Base-by-base conservation (phyloP, 2,797 vertebrate species). In the Rhynchonycteris naso region DNA sequence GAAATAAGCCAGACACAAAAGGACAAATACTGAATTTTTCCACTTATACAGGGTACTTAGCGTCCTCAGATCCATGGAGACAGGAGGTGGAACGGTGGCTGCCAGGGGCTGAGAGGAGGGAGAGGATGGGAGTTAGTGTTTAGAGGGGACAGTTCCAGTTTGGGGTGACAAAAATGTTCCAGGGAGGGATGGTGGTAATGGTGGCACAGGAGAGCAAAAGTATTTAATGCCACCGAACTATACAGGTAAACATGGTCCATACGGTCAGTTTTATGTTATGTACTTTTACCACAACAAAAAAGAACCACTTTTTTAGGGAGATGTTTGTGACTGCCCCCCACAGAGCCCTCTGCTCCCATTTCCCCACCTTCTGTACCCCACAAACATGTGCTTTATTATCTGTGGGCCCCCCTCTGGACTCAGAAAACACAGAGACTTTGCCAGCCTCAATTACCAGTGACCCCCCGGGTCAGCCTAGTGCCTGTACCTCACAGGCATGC, bases 111-210 rank as follows among this genome's bases (percentile, higher is more conserved):
- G 11, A 18, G n/a, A 8, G 33, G 3, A 0, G n/a, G 33, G 22
- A 22, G 4, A 22, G 4, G 1, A 1, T 8, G 7, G 5, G 30
- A 28, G 13, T 2, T 5, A 1, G 10, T 0, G 9, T 21, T 21
- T 52, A 0, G 2, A 10, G 52, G 68, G 21, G 14, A 5, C 35
- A 7, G 61, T 54, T 76, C 13, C 61, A 4, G 24, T n/a, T 21
- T 35, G 18, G 24, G 19, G 43, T 13, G 69, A 63, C 15, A 38
- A n/a, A n/a, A n/a, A 54, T 4, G 7, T 33, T 61, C 52, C 35
- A 54, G 33, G 59, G 28, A 12, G 0, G 11, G 63, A 24, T 3
- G 7, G 22, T 12, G 47, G 85, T 14, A 38, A n/a, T 5, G 59
- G 38, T 2, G 14, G 59, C 19, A 12, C 68, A 11, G 7, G 10